Evolutionary conservation across 2,113 vertebrate species (phyloP), one percentile per base, ranked within the genome.

Genomic region (Calonectris borealis): DNA sequence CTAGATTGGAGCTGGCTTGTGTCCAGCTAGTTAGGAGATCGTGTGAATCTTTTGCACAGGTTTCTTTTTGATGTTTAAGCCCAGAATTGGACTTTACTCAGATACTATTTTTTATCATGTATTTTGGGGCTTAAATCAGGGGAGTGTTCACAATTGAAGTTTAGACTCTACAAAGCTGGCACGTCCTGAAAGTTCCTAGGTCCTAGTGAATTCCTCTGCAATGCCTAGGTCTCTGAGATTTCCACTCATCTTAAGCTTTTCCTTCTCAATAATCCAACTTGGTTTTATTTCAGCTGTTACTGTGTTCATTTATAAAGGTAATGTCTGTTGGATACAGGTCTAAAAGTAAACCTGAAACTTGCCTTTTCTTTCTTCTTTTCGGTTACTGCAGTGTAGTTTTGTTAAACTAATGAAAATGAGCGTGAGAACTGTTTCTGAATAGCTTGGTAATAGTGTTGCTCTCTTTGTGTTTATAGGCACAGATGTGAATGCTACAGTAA

Each of bases 401-500:
- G 51, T 76, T 84, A 34, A 88, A 44, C 38, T 40, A 21, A 46
- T 40, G 15, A 70, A 58, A 83, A 34, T 6, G 12, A 44, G 29
- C 13, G 13, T 40, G 15, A 18, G 32, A 65, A 34, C 58, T 46
- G 3, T 44, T 66, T 54, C 55, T 83, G 32, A 61, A 31, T 8
- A 66, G 44, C 54, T 64, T 80, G 32, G 38, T 93, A 70, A 75
- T 79, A 71, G 40, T 76, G 16, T 3, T 84, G 9, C 91, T 93
- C 80, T 52, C 61, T 94, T 5, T 97, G 55, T 93, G 66, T 97
- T 95, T 85, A 22, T 76, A 99, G 99, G 98, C 88, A 98, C 97
- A 48, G 99, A 99, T 40, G 97, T 98, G 68, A 99, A 99, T 55
- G 98, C 99, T 34, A 99, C 99, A 29, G 96, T 99, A 94, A 99